Conservation (phyloP, 2,888 invertebrate species). For the Choreutis nemorana region DNA sequence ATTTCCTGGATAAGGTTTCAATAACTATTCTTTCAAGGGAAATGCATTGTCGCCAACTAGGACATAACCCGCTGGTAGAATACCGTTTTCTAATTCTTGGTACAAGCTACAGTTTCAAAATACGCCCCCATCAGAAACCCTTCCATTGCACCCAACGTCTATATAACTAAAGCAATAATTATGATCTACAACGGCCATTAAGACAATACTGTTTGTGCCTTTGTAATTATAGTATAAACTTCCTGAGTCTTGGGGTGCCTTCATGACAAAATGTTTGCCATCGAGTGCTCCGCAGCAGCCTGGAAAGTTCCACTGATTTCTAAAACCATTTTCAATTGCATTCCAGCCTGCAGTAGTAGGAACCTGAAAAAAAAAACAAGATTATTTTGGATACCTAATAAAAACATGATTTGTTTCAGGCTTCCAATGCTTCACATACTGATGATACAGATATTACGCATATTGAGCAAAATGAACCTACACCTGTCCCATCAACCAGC, state of each 20-base stretch:
- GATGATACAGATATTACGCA: no score
- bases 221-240: slow-evolving; percentile 12
- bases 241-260: slow-evolving; percentile 10
- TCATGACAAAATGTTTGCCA: slow-evolving; percentile 9
- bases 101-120: slow-evolving; percentile 13
- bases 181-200: slow-evolving; percentile 9
- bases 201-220: slow-evolving; percentile 7
- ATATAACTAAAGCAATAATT: slow-evolving; percentile 11
- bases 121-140: slow-evolving; percentile 15
- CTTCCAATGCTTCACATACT: no score
- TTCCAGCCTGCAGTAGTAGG: slow-evolving; percentile 6
- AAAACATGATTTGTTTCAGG: no score
- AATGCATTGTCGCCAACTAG: slow-evolving; percentile 9
- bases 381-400: no score
- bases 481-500: no score
- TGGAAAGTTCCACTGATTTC: slow-evolving; percentile 5
- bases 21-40: slow-evolving; percentile 9
- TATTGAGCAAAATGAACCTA: no score
- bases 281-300: slow-evolving; percentile 9
- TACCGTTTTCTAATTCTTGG: slow-evolving; percentile 10
- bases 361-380: slow-evolving; percentile 6
- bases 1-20: no score
- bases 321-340: slow-evolving; percentile 3
- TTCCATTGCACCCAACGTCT: slow-evolving; percentile 12
- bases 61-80: slow-evolving; percentile 10